A percentile compares a stretch with the other conserved stretches of the same genome.
Evolutionary conservation across 2,797 vertebrate species (phyloP).

Genomic region (Paratrypauchen microcephalus): DNA sequence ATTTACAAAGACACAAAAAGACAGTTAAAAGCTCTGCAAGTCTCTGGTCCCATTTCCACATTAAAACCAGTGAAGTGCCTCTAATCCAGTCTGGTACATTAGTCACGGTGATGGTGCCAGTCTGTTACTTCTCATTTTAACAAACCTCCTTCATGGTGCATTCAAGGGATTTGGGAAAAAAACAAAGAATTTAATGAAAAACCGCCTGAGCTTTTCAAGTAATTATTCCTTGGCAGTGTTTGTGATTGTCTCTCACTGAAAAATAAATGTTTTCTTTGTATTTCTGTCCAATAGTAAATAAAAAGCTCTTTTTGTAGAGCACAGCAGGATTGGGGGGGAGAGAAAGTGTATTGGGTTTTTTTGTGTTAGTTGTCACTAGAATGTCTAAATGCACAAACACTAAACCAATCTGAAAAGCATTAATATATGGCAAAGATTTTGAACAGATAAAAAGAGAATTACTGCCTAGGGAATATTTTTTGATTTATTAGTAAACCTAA

Average conservation of each 20-base stretch:
- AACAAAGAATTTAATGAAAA: constrained; percentile 10
- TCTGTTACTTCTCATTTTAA: constrained; percentile 13
- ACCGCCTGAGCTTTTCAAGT: constrained; percentile 3
- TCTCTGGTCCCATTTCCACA: constrained; percentile 4
- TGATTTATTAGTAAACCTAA: neutral
- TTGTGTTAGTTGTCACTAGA: neutral
- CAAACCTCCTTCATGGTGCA: constrained; percentile 10
- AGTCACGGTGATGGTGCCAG: constrained; percentile 17
- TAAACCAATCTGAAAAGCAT: neutral
- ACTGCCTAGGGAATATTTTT: neutral
- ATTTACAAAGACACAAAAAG: constrained; percentile 6
- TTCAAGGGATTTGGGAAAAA: constrained; percentile 6
- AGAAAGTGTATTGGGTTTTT: neutral
- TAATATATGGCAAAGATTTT: neutral
- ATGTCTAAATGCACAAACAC: neutral
- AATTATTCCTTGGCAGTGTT: constrained; percentile 1
- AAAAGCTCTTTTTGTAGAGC: neutral
- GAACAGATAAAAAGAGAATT: neutral
- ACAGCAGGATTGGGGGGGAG: neutral
- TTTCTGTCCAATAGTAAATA: neutral
- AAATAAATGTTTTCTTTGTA: constrained; percentile 2
- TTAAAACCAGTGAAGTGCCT: neutral
- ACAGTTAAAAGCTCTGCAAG: neutral
- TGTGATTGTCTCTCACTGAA: neutral
- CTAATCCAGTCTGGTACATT: constrained; percentile 1